Base-by-base conservation (phyloP, 2,888 invertebrate genomes). In the Torymus tubicola region DNA sequence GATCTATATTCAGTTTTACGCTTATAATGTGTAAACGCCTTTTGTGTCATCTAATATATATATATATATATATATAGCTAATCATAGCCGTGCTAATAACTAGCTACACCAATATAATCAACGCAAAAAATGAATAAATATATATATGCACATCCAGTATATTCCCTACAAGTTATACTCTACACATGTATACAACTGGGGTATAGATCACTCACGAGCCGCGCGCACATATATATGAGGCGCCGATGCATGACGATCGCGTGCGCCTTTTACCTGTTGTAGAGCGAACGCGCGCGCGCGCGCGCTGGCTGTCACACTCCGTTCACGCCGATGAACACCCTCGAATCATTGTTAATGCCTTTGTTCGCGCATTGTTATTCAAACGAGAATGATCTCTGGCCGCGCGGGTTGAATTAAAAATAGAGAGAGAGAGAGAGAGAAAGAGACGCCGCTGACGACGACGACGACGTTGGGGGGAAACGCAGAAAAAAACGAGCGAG, bases 271-370 rank as follows among this genome's bases (percentile, higher is more conserved):
- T 78, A 78, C 77, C 77, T 61, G 80, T 57, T 63, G 42, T 42
- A 61, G 73, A 69, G 70, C 53, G 1, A 8, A 8, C 42, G 42
- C 42, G 5, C 42, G 42, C 42, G 31, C 24, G 31, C 31, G 31
- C n/a, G n/a, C n/a, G n/a, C n/a, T n/a, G 64, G n/a, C 75, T 76
- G 79, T 81, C 79, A 31, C 67, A 57, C 75, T 78, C 58, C 68
- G 76, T 63, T 72, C 81, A 52, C 76, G 68, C 68, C 78, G 69
- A 72, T 72, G 75, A 76, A 74, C 78, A 74, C 81, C 78, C 71
- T 72, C 75, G 73, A 73, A 76, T 76, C 79, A 79, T 82, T 82
- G 79, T 81, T 80, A 73, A 80, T 80, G 71, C 80, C 72, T 80
- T 82, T 82, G 82, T 82, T 63, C 74, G 78, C 71, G 60, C 68